Base-by-base conservation (phyloP, 2,888 invertebrate species). In the Lasius platythorax region DNA sequence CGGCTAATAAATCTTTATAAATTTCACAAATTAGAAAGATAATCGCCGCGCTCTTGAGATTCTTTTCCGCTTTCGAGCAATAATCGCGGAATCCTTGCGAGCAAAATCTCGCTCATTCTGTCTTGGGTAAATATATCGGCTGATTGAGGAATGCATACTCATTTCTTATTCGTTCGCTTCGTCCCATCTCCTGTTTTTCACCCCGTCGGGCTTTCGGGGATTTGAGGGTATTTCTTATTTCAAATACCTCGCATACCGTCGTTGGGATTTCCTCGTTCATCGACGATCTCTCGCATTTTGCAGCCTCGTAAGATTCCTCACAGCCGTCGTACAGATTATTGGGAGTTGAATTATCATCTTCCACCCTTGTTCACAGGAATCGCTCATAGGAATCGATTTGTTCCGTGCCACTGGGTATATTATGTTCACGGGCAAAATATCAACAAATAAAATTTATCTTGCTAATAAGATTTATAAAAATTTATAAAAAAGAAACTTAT, bases 241-340 rank as follows among this genome's bases (percentile, higher is more conserved):
- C 88, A 68, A 90, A 90, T 89, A 70, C 86, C 88, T 28, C 40
- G 72, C 87, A 76, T 84, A 74, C 87, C 84, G 70, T 64, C 37
- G 76, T 50, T 68, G 40, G 56, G 75, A 75, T 75, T 63, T 82
- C 30, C 74, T 81, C 82, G 70, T 82, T 85, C 63, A 70, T 85
- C 70, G 75, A 68, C 82, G 53, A 78, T 87, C 75, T 86, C 72
- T 67, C 67, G 64, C 85, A 72, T 85, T 87, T 85, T 73, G 58
- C 56, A 64, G 72, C 63, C 70, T 70, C 70, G 8, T 37, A 78
- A 43, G 56, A 78, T 78, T 78, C 70, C 72, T 84, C n/a, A 12
- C 15, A 56, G 43, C 78, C 53, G 78, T 56, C 40, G 78, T 56
- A 64, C 78, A 82, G 78, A 82, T 82, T 82, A 64, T 23, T 46